Evolutionary conservation across 2,797 vertebrate species (phyloP).

Genomic region (Ataeniobius toweri): DNA sequence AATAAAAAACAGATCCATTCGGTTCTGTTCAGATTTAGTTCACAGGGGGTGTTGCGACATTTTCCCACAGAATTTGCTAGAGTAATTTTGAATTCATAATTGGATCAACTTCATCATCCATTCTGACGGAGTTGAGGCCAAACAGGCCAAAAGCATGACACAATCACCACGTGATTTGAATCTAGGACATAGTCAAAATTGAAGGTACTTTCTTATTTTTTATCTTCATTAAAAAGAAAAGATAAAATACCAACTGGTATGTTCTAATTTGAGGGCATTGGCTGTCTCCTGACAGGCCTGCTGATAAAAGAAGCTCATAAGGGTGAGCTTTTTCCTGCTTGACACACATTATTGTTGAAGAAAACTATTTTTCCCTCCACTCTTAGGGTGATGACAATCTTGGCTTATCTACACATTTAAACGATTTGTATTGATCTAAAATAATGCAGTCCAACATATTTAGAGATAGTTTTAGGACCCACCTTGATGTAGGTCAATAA

Average conservation of each 20-base stretch:
- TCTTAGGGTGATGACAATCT: not conserved
- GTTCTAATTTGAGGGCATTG: not conserved
- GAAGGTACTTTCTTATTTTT: not conserved
- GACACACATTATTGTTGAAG: not conserved
- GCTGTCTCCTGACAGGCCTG: not conserved
- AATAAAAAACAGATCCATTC: not conserved
- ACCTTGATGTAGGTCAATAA: not conserved
- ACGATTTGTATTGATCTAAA: not conserved
- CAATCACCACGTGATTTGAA: not conserved
- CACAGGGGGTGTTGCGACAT: too few relatives aligned
- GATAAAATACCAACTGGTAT: too few relatives aligned
- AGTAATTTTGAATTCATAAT: not conserved
- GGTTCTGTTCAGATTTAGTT: not conserved
- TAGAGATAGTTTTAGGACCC: not conserved
- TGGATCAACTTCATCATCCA: not conserved
- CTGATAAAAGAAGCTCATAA: not conserved
- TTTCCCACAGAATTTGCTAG: not conserved
- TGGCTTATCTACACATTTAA: not conserved
- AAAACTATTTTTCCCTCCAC: not conserved
- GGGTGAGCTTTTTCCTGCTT: not conserved
- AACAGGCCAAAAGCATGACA: not conserved
- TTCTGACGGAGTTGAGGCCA: not conserved
- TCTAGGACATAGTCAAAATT: not conserved
- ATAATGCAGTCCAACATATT: not conserved
- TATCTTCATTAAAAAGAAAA: not conserved